Evolutionary conservation across 2,113 vertebrate genomes (phyloP).

Genomic region (Erythrocercus mccallii): DNA sequence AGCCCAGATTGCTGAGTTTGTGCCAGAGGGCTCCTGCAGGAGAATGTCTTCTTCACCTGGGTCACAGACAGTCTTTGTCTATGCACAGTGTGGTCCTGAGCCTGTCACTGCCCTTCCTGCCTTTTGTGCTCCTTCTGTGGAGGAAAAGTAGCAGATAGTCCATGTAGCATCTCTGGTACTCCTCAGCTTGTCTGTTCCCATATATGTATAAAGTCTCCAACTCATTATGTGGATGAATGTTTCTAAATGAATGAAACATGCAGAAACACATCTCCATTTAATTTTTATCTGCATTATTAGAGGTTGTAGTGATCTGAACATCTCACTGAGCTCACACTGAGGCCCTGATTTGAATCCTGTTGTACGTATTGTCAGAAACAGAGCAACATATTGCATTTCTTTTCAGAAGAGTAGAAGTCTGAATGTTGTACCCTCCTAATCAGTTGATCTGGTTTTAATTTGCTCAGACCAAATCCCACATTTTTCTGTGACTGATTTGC

Average conservation of each 20-base stretch:
- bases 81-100: not conserved
- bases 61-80: not conserved
- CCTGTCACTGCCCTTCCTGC: not conserved
- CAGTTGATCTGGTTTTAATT: conserved; percentile 39
- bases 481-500: conserved; percentile 10
- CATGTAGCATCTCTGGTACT: not conserved
- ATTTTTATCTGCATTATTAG: not conserved
- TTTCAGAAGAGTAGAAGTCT: not conserved
- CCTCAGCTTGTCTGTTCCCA: not conserved
- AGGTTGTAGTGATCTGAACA: not conserved
- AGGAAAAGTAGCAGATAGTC: not conserved
- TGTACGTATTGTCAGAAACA: not conserved
- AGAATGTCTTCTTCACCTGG: not conserved
- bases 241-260: not conserved
- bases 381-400: not conserved
- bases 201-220: not conserved
- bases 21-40: not conserved
- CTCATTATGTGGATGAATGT: not conserved
- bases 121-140: not conserved
- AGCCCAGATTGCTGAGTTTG: not conserved
- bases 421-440: not conserved
- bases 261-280: not conserved
- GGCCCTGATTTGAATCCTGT: not conserved
- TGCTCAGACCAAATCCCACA: not conserved
- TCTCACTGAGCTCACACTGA: not conserved